These are phyloP conservation scores for Nasonia vitripennis DNA, from an alignment of 1,140 invertebrate genomes.

Conservation along the genomic window DNA sequence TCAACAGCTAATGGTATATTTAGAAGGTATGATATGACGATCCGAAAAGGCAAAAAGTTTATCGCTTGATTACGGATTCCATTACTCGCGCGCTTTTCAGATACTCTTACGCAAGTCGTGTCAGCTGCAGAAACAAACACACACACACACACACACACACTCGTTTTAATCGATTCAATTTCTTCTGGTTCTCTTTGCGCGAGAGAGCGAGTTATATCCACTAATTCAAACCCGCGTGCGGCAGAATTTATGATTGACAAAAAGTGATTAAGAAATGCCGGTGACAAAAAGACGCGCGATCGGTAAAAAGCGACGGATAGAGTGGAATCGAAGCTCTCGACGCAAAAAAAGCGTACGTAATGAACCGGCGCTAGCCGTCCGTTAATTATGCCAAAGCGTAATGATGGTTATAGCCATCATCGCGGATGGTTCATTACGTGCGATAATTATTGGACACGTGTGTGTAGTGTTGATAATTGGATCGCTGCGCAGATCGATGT, in stretches of 20 bases:
- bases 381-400: constrained; percentile 12
- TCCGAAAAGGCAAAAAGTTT: background rate
- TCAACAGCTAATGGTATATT: background rate
- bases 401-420: background rate
- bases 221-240: background rate
- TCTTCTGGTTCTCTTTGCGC: background rate
- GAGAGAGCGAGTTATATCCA: background rate
- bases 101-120: background rate
- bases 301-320: background rate
- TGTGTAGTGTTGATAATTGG: background rate
- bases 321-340: background rate
- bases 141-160: background rate
- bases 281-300: background rate
- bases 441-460: background rate
- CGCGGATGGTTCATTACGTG: background rate
- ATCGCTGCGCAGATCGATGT: background rate
- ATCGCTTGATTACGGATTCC: background rate
- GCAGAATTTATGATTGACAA: background rate
- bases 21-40: background rate
- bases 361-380: constrained; percentile 4
- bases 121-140: background rate
- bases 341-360: background rate
- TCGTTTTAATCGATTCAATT: background rate
- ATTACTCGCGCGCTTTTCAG: background rate
- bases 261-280: constrained; percentile 12